Base-by-base conservation (phyloP, 2,888 invertebrate genomes). In the Eulithis prunata region DNA sequence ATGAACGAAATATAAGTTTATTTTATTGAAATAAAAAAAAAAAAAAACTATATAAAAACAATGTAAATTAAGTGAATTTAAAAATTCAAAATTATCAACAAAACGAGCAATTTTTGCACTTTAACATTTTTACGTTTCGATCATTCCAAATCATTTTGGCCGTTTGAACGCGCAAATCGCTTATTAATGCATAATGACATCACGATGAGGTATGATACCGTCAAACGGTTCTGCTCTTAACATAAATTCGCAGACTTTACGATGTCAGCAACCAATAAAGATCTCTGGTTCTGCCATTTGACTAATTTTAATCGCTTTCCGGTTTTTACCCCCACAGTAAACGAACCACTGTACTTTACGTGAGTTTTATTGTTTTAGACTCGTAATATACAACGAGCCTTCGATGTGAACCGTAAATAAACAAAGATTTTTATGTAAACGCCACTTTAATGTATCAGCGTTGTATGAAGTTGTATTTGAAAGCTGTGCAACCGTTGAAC, bases 291-390 rank as follows among this genome's bases (percentile, higher is more conserved):
- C 82, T 81, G 86, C 86, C 80, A 79, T 89, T 89, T 87, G 82
- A 86, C 86, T 88, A 88, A 89, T 89, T 89, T 90, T 88, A 87
- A 89, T 88, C 85, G 82, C 84, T 81, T 76, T 79, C 77, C 79
- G 76, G 84, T 87, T 87, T 89, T 88, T 85, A 87, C 38, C 81
- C 78, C 78, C 74, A 70, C 79, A 78, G 77, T 81, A 80, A 82
- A 85, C 85, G 79, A 78, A 75, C 78, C 76, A 76, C 79, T 80
- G 82, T 85, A 84, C 86, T 85, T 85, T 81, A 88, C 79, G 79
- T 76, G 81, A 75, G 83, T 80, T 87, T 87, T 86, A 88, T 87
- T 78, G 86, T 83, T 86, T 83, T 82, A 81, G 85, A 83, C 81
- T 81, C 76, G 82, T 89, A 85, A 89, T 89, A 89, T 86, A 90